Base-by-base conservation (phyloP, 2,888 invertebrate species). In the Caenorhabditis sulstoni region DNA sequence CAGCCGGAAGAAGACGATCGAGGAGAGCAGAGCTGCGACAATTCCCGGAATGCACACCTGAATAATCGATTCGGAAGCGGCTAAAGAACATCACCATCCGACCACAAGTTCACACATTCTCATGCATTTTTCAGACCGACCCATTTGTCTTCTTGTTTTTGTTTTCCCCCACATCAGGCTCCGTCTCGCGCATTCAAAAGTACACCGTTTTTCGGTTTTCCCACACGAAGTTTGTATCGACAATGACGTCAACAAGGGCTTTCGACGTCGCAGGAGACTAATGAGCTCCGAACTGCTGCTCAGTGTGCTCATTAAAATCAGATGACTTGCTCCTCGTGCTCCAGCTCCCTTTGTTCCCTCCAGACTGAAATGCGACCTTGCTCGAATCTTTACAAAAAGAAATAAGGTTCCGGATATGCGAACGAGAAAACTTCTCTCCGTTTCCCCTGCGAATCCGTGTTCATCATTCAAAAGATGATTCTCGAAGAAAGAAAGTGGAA, bases 21-120 rank as follows among this genome's bases (percentile, higher is more conserved):
- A 50, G 3, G 82, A 82, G 3, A 80, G 50, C 2, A 78, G 62
- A 7, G 82, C 82, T 0, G 81, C 79, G 1, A 82, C 68, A 35
- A 75, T 67, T 37, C 82, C 82, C 11, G 82, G 82, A 57, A 82
- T 68, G 52, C 82, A 82, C 2, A 82, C 77, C 82, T 81, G 53
- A n/a, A 78, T 61, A 3, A 7, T 29, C 29, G 29, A 29, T 29
- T 29, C 29, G 29, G 29, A 29, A 29, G 29, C 29, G 29, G n/a
- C n/a, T n/a, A 45, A 16, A 50, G 35, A 29, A 23, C 23, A 22
- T 50, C 12, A 41, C 37, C 37, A 37, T 37, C 7, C 37, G 14
- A 22, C 3, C 20, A 50, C 22, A 50, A 47, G 3, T 7, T 29
- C 3, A 7, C 29, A 29, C 29, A 29, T 29, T 29, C 29, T 29